Conservation (phyloP, 2,888 invertebrate species). For the Actias luna region DNA sequence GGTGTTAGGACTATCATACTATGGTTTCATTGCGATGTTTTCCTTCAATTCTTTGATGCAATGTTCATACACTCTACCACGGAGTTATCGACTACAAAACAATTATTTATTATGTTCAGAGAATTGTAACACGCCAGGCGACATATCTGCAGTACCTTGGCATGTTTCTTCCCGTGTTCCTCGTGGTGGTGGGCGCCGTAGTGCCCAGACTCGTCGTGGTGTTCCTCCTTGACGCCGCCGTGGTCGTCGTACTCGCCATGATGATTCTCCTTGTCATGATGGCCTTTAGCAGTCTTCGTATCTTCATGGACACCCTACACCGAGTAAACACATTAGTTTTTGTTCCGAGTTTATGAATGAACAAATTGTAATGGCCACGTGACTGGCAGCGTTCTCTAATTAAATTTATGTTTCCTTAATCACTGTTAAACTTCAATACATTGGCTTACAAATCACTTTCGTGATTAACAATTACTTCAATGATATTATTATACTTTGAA, state of each 20-base stretch:
- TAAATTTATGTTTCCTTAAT: too few relatives aligned
- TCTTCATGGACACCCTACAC: constrained; percentile 81
- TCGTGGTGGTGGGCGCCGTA: constrained; percentile 85
- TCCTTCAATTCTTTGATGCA: too few relatives aligned
- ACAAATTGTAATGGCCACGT: not conserved
- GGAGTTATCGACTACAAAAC: too few relatives aligned
- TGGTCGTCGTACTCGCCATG: constrained; percentile 84
- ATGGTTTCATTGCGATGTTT: too few relatives aligned
- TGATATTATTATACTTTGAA: too few relatives aligned
- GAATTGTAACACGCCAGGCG: not conserved
- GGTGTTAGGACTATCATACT: too few relatives aligned
- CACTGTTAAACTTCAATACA: too few relatives aligned
- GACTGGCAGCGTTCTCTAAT: not conserved
- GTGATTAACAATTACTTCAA: too few relatives aligned
- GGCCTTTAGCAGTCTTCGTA: constrained; percentile 84
- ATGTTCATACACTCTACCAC: too few relatives aligned
- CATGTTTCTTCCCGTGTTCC: constrained; percentile 85
- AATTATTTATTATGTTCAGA: not conserved
- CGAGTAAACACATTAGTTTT: not conserved
- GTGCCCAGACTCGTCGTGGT: constrained; percentile 84
- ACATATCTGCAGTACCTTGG: constrained; percentile 50
- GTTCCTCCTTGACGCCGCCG: constrained; percentile 82
- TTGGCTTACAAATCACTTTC: too few relatives aligned
- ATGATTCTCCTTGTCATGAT: constrained; percentile 85
- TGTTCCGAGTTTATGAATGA: not conserved